Base-by-base conservation (phyloP, 2,797 vertebrate species). In the Onychomys leucogaster region DNA sequence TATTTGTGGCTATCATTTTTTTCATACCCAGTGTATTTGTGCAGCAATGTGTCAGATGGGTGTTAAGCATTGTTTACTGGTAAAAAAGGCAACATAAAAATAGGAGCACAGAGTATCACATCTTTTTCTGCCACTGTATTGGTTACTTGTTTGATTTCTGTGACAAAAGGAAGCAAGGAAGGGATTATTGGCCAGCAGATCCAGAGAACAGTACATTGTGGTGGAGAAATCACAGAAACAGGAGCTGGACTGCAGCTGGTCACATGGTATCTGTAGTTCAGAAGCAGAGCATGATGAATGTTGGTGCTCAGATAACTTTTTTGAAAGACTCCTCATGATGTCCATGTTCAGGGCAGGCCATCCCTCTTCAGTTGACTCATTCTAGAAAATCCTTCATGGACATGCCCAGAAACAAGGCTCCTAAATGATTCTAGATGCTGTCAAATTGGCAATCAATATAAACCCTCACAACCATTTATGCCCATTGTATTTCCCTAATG, bases 1-100 rank as follows among this genome's bases (percentile, higher is more conserved):
- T 94, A 34, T 84, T 57, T 92, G 63, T 65, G 46, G 52, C 69
- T 89, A 46, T 78, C 21, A 73, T 67, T 94, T 90, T 90, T 93
- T 73, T 37, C 37, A 29, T 69, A 1, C 1, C 29, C 49, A n/a
- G 34, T 80, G n/a, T 73, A 87, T 77, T 43, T 32, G 55, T 80
- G 63, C 37, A 87, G 14, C 55, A 75, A 27, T 89, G 67, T 49
- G 8, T n/a, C 52, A 25, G 46, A 4, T 12, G 25, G 69, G 4
- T 82, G 49, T 73, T 84, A 65, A 88, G 37, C 14, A 25, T 65
- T 95, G 27, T 80, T 95, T 77, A 61, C 23, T 82, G n/a, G 55
- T 73, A 37, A 19, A 63, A 63, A 75, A 14, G 63, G 13, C 85
- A 67, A 83, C 9, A 16, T 82, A 46, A 92, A 94, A 63, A 46